Conservation (phyloP, 92 coral and sea anemone species). For the Scolanthus callimorphus region DNA sequence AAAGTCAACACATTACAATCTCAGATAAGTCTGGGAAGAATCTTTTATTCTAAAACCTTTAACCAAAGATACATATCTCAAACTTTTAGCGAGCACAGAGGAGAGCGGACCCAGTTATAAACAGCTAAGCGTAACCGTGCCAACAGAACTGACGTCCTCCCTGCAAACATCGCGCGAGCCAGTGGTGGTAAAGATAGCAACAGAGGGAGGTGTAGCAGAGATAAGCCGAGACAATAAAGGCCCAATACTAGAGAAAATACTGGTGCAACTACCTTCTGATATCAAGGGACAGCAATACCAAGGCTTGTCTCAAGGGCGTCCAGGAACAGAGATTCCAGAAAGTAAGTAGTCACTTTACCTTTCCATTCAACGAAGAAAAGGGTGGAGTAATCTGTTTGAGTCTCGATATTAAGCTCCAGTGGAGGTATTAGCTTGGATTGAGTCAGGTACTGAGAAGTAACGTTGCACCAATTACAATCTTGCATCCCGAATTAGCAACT, state of each 20-base stretch:
- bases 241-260: constrained; percentile 71
- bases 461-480: too few relatives aligned
- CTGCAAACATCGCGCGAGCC: constrained; percentile 75
- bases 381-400: too few relatives aligned
- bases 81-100: too few relatives aligned
- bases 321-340: constrained; percentile 35
- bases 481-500: too few relatives aligned
- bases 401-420: too few relatives aligned
- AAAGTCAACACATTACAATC: too few relatives aligned
- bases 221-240: constrained; percentile 60
- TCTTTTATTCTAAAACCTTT: too few relatives aligned
- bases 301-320: not conserved
- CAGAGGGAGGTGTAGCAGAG: constrained; percentile 73
- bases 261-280: constrained; percentile 53
- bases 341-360: constrained; percentile 10
- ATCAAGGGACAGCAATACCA: constrained; percentile 25
- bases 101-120: constrained; percentile 23
- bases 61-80: too few relatives aligned
- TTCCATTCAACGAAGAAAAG: too few relatives aligned
- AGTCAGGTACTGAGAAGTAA: too few relatives aligned
- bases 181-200: constrained; percentile 76
- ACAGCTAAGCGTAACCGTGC: constrained; percentile 79
- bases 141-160: constrained; percentile 76
- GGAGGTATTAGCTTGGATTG: too few relatives aligned
- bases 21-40: too few relatives aligned